Evolutionary conservation across 2,113 vertebrate species (phyloP), one percentile per base, ranked within the genome.

Genomic region (Empidonax traillii): DNA sequence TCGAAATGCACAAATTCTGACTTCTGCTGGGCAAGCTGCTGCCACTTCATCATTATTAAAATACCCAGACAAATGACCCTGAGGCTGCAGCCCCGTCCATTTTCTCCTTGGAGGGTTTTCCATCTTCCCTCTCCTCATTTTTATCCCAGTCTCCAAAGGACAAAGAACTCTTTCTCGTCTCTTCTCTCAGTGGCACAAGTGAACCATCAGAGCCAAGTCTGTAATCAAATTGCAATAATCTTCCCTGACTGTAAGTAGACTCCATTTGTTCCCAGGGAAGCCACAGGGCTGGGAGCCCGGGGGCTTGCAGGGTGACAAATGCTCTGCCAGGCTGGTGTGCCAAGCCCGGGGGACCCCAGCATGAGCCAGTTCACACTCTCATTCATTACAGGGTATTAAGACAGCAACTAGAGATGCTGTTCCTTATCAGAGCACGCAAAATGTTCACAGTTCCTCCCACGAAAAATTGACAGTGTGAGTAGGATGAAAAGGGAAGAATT

Each of bases 231-330:
- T 23, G 37, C 41, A 65, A 46, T 93, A 68, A 94, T 94, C 66
- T 76, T 47, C 61, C 75, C 68, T 14, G 84, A 22, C 47, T 88
- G 81, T 73, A 88, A 86, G 87, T 24, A 86, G 90, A 4, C 49
- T 82, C 78, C 77, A 53, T 93, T 82, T 94, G 85, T 51, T 89
- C 51, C 85, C 8, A 13, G 74, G 78, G 92, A 92, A 96, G 90
- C 12, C 90, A 62, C 56, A 25, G 88, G 4, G 16, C 68, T 81
- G 63, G 3, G 8, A 87, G 71, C 92, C 81, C 10, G 25, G 65
- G 86, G 75, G 78, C 47, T 89, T 59, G 65, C 53, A 55, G 76
- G 72, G 86, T 85, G 85, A 74, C 56, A 74, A 77, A 77, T 63
- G 37, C 28, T 65, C 20, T 35, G 5, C 72, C 0, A 14, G 51